phyloP scores from a whole-genome alignment of 2,113 vertebrate species.

The Hippocampus comes region DNA sequence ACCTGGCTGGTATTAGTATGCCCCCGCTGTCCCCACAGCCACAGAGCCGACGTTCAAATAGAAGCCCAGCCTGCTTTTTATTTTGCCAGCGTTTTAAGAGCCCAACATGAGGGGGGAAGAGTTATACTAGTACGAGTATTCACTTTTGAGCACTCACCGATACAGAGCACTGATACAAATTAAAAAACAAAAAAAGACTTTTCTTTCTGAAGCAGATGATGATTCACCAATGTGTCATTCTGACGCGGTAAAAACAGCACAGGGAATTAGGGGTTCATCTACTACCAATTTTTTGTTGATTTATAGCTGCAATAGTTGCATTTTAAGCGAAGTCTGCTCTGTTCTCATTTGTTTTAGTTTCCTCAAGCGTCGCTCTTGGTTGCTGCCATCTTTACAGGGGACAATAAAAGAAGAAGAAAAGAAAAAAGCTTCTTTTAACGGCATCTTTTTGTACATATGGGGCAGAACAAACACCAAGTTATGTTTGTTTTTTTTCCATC shows the following conservation, averaged over 20 bases:
- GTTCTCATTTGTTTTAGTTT: background rate
- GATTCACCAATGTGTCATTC: too few relatives aligned
- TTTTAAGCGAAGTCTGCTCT: background rate
- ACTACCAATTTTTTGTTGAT: background rate
- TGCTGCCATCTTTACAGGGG: background rate
- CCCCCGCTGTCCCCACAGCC: constrained; percentile 37
- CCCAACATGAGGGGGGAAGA: too few relatives aligned
- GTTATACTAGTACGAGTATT: too few relatives aligned
- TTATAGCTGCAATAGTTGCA: background rate
- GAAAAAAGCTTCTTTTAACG: too few relatives aligned
- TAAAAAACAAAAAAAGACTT: background rate
- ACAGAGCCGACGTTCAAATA: background rate
- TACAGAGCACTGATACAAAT: background rate
- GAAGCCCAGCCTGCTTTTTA: background rate
- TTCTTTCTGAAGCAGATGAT: too few relatives aligned
- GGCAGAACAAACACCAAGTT: background rate
- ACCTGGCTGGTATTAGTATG: constrained; percentile 59
- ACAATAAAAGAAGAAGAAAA: background rate
- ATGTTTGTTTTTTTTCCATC: background rate
- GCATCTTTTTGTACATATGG: background rate
- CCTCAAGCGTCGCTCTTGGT: background rate
- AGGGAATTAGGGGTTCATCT: background rate
- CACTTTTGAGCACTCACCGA: background rate
- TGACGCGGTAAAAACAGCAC: too few relatives aligned
- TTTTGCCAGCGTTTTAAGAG: too few relatives aligned